phyloP scores from a whole-genome alignment of 1,140 invertebrate species.

The roundworm (Caenorhabditis elegans) region DNA sequence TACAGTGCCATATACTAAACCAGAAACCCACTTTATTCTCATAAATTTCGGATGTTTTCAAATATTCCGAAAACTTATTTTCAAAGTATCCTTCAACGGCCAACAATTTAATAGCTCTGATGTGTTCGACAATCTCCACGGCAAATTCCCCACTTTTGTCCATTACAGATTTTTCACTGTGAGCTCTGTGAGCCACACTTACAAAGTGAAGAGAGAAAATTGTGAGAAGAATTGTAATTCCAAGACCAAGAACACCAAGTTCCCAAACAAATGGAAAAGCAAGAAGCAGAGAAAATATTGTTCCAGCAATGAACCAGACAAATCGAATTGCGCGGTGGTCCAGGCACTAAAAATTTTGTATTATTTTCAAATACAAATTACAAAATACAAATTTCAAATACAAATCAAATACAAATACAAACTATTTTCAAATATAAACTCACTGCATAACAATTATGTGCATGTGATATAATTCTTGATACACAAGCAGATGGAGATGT shows the following conservation, averaged over 20 bases:
- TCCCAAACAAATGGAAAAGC: slow-evolving; percentile 43
- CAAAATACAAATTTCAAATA: too few relatives aligned
- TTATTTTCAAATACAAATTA: too few relatives aligned
- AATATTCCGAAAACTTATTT: background rate
- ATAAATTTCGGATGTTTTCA: background rate
- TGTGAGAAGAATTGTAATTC: background rate
- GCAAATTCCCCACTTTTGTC: slow-evolving; percentile 36
- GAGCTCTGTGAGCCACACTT: background rate
- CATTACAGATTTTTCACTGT: background rate
- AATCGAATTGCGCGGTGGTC: slow-evolving; percentile 69
- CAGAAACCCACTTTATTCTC: background rate
- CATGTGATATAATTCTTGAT: slow-evolving; percentile 68
- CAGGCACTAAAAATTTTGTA: slow-evolving; percentile 64
- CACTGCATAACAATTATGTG: slow-evolving; percentile 69
- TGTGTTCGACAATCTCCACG: slow-evolving; percentile 47
- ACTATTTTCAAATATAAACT: too few relatives aligned
- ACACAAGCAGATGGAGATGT: slow-evolving; percentile 68
- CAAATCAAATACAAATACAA: too few relatives aligned
- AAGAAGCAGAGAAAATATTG: slow-evolving; percentile 60
- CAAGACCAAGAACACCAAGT: background rate
- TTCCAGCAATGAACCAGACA: slow-evolving; percentile 66
- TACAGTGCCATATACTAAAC: too few relatives aligned
- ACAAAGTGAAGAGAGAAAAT: background rate
- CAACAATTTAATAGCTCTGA: slow-evolving; percentile 42
- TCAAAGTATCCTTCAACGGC: slow-evolving; percentile 38